Conservation (phyloP, 2,113 vertebrate genomes). For the Lichenostomus cassidix region DNA sequence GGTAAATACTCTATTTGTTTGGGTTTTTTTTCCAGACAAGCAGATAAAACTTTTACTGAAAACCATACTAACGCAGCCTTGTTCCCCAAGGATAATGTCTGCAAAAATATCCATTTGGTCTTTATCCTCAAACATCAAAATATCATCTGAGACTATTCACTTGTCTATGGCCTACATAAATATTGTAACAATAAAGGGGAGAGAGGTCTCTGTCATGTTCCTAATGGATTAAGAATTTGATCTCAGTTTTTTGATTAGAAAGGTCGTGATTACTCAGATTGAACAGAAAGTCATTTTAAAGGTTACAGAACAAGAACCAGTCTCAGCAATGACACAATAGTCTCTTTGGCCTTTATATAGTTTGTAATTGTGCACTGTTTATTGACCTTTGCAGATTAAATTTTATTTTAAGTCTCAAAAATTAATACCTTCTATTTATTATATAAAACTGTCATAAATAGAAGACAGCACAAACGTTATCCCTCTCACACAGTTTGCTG, state of each 20-base stretch:
- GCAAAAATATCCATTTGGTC: not conserved
- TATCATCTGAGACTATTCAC: not conserved
- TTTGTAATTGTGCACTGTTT: not conserved
- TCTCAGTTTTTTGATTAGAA: slow-evolving; percentile 6
- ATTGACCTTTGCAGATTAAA: not conserved
- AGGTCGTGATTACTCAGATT: slow-evolving; percentile 22
- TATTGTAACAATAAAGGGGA: not conserved
- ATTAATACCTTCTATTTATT: not conserved
- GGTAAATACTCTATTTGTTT: not conserved
- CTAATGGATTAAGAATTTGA: slow-evolving; percentile 11
- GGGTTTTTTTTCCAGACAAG: not conserved
- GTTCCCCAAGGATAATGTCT: not conserved
- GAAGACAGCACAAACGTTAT: not conserved
- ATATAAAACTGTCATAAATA: not conserved
- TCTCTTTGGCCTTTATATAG: not conserved
- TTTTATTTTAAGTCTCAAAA: slow-evolving; percentile 9
- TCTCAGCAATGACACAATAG: not conserved
- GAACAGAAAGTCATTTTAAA: slow-evolving; percentile 41
- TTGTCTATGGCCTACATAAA: not conserved
- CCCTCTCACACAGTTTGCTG: not conserved
- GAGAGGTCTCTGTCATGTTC: not conserved
- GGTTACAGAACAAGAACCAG: slow-evolving; percentile 12
- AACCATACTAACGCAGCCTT: not conserved
- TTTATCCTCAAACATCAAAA: not conserved
- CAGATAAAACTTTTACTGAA: not conserved